Evolutionary conservation across 1,140 invertebrate genomes (phyloP).

Genomic region (Trachelipus rathkii): DNA sequence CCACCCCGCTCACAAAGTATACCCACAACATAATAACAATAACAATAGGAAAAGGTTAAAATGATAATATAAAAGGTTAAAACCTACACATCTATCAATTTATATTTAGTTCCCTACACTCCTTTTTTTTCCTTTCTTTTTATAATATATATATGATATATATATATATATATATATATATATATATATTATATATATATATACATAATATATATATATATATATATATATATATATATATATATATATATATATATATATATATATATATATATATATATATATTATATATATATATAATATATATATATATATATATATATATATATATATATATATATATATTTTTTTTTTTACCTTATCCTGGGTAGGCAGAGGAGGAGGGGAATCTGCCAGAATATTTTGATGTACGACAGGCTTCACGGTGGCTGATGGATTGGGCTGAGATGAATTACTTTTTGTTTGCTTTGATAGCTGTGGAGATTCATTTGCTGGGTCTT

Average conservation of each 20-base stretch:
- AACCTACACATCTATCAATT: too few species aligned
- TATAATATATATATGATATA: too few species aligned
- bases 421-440: background rate
- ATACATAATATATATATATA: too few species aligned
- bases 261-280: background rate
- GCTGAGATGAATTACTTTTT: background rate
- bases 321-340: constrained; percentile 2
- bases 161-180: background rate
- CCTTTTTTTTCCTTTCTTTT: too few species aligned
- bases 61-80: too few species aligned
- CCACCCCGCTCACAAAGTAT: too few species aligned
- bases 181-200: too few species aligned
- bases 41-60: too few species aligned
- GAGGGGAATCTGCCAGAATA: background rate
- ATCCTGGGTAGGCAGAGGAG: background rate
- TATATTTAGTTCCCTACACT: too few species aligned
- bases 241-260: too few species aligned
- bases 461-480: constrained; percentile 7
- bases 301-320: constrained; percentile 13
- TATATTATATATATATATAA: background rate
- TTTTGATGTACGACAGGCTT: background rate
- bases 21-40: too few species aligned
- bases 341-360: background rate
- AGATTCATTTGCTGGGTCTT: background rate
- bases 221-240: background rate